Conservation (phyloP, 2,888 invertebrate genomes). For the Orchesella flavescens region DNA sequence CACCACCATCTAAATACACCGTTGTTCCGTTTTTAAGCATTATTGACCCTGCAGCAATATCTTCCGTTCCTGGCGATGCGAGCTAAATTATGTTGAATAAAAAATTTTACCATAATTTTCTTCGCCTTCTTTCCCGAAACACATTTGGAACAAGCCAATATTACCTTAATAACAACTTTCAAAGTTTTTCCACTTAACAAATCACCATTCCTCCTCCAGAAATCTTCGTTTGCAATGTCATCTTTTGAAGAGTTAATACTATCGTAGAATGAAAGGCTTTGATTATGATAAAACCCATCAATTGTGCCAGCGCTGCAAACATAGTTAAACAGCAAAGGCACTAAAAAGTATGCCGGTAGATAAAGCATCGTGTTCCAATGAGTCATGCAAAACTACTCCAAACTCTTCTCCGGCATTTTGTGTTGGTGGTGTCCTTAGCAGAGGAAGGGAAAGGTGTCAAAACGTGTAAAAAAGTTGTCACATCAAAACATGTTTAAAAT, state of each 20-base stretch:
- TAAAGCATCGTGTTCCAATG: too few species aligned
- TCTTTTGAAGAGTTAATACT: too few species aligned
- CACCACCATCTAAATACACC: conserved; percentile 17
- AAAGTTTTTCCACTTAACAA: not conserved
- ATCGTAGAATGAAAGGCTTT: not conserved
- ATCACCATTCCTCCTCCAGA: not conserved
- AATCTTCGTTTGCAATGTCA: not conserved
- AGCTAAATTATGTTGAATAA: not conserved
- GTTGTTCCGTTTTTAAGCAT: conserved; percentile 23
- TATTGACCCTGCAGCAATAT: not conserved
- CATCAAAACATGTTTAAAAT: too few species aligned
- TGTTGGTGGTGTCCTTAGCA: too few species aligned
- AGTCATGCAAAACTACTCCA: too few species aligned
- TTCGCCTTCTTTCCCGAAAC: not conserved
- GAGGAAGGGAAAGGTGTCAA: too few species aligned
- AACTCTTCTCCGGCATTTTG: too few species aligned
- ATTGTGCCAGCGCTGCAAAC: too few species aligned
- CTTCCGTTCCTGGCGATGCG: not conserved
- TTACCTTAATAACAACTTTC: conserved; percentile 25
- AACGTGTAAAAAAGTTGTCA: too few species aligned
- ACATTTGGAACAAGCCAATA: too few species aligned
- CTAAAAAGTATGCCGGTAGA: too few species aligned
- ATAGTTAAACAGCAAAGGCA: too few species aligned
- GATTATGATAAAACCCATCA: not conserved
- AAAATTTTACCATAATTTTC: not conserved